Evolutionary conservation across 1,140 invertebrate species (phyloP).

Genomic region (Drosophila tropicalis): DNA sequence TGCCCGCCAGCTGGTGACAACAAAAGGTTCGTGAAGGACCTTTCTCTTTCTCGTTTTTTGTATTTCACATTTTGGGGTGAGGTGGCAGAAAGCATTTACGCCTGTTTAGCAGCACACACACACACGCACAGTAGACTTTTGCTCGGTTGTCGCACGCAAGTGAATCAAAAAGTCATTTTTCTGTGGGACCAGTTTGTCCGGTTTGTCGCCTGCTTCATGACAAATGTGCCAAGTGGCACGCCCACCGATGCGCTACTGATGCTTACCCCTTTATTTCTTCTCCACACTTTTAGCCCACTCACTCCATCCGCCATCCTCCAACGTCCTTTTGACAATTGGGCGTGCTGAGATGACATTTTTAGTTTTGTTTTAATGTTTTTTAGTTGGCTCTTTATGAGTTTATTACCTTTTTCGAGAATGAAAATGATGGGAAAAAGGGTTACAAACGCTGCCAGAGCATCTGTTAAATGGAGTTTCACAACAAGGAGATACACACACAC

Average conservation of each 20-base stretch:
- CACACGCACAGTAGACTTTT: slow-evolving; percentile 10
- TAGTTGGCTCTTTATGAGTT: slow-evolving; percentile 77
- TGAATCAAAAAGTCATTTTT: slow-evolving; percentile 80
- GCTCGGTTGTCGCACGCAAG: slow-evolving; percentile 35
- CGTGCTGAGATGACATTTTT: slow-evolving; percentile 73
- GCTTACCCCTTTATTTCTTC: slow-evolving; percentile 52
- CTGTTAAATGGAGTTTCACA: background rate
- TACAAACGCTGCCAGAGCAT: background rate
- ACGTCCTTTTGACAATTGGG: slow-evolving; percentile 48
- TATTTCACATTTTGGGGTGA: slow-evolving; percentile 43
- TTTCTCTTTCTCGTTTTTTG: background rate
- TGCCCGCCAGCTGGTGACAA: slow-evolving; percentile 38
- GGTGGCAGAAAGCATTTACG: slow-evolving; percentile 46
- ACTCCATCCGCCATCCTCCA: too few species aligned
- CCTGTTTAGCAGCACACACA: slow-evolving; percentile 36
- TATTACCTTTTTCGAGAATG: slow-evolving; percentile 62
- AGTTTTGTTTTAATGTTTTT: slow-evolving; percentile 78
- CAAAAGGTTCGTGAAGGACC: slow-evolving; percentile 21
- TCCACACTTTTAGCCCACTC: background rate
- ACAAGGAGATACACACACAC: too few species aligned
- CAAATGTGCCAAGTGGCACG: slow-evolving; percentile 68
- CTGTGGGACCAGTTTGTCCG: slow-evolving; percentile 63
- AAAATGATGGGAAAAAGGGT: slow-evolving; percentile 43
- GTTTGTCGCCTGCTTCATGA: slow-evolving; percentile 57
- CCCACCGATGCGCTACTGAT: slow-evolving; percentile 52